These are phyloP conservation scores for Pempheris klunzingeri DNA, from an alignment of 2,797 vertebrate species.

Conservation along the genomic window DNA sequence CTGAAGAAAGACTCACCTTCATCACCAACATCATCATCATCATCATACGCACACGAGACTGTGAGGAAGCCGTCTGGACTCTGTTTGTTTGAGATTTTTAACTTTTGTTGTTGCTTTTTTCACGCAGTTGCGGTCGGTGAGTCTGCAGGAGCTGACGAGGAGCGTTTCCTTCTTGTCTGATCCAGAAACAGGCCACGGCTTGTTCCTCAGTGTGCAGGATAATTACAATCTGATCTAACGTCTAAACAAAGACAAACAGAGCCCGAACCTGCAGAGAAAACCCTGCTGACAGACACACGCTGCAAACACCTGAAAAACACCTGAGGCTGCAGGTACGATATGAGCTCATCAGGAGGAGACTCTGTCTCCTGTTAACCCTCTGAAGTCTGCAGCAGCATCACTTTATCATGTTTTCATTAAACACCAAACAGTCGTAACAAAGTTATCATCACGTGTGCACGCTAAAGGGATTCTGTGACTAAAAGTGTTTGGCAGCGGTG, in stretches of 20 bases:
- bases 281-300: slow-evolving; percentile 11
- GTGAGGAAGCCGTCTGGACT: too few species aligned
- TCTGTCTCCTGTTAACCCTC: background rate
- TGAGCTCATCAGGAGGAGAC: background rate
- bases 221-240: background rate
- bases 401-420: background rate
- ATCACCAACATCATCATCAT: background rate
- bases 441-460: too few species aligned
- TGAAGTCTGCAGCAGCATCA: background rate
- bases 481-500: too few species aligned
- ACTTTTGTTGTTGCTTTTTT: too few species aligned
- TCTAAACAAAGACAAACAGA: background rate
- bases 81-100: too few species aligned
- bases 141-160: background rate
- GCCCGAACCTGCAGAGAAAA: slow-evolving; percentile 12
- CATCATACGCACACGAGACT: too few species aligned
- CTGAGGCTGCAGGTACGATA: slow-evolving; percentile 21
- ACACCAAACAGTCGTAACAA: background rate
- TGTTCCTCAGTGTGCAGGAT: background rate
- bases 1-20: slow-evolving; percentile 51
- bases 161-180: background rate
- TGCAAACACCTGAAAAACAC: slow-evolving; percentile 6
- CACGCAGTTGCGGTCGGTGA: too few species aligned
- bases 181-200: background rate
- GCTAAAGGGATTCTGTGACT: background rate